Evolutionary conservation across 1,140 invertebrate genomes (phyloP), one percentile per base, ranked within the genome.

Genomic region (Bombus sylvicola): DNA sequence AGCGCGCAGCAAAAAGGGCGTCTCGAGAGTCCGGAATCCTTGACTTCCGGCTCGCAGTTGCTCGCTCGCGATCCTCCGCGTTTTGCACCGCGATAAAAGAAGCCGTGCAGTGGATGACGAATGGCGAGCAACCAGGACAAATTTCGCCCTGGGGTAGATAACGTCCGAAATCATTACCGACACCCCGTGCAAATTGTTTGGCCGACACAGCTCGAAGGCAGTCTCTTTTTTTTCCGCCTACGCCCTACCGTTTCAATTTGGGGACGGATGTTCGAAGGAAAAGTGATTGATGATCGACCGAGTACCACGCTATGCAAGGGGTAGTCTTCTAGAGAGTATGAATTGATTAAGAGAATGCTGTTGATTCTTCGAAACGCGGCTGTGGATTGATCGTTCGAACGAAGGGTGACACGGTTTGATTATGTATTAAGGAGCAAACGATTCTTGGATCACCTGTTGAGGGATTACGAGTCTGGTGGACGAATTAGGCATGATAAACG

Each of bases 121-220:
- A 90, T 84, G 66, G 28, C 12, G 43, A 34, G 22, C 64, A 43
- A 34, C 68, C 64, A 53, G 89, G 85, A 89, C 88, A 90, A 90
- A 90, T 89, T 90, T 81, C 64, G 79, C 76, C 68, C 66, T 15
- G 57, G 88, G 88, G 88, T 90, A 90, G 88, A 89, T 89, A 90
- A 87, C 77, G 88, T 89, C 77, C 39, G 47, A 80, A 90, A 80
- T 86, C 85, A 78, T 89, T 89, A 86, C 39, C 83, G 47, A 68
- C 57, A 43, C 37, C 28, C 28, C 15, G 79, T 76, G 72, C 88
- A 89, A 89, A 89, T 89, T 89, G 88, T 89, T 89, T 87, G 22
- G 57, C 69, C 37, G 74, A 80, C 62, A 3, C 66, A 31, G 37
- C 66, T 81, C 53, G 28, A 13, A 81, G 59, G 57, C 62, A 22